Evolutionary conservation across 2,888 invertebrate species (phyloP), one percentile per base, ranked within the genome.

Genomic region (Sesia apiformis): DNA sequence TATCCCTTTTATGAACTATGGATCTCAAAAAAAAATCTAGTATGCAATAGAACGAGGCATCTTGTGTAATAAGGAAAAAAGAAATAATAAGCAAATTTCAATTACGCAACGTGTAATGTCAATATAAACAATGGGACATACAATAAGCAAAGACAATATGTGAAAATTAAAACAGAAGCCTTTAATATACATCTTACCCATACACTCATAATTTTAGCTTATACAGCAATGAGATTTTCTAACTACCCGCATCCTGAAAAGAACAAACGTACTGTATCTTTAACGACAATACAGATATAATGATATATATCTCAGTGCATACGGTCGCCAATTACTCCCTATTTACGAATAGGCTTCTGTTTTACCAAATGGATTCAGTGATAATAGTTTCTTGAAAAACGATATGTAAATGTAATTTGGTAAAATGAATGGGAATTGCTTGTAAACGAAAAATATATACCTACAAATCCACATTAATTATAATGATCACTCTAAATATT

Each of bases 171-270:
- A 84, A 82, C 83, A 84, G 82, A 83, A 84, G 82, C 83, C 83
- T 70, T 55, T 55, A 59, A 38, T 5, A 4, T 60, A 59, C 53
- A 58, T 63, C 76, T 79, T 80, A 81, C 81, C 83, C 7, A 50
- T 50, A 78, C 59, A 51, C 49, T 39, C 40, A 57, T 56, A 67
- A 63, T 57, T 65, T 79, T 82, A 84, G 66, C 74, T 67, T 73
- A 86, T 82, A 81, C 83, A 76, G 84, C 83, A 86, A 82, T 82
- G 81, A 49, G 84, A 84, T 76, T 87, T 86, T 79, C 79, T 84
- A 80, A 84, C 74, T 75, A 85, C 72, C 60, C 84, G 81, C 69
- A 78, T 67, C 74, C 85, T 85, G 84, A 67, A 86, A 86, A 78
- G 67, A 71, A 72, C 58, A 74, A 74, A 66, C 57, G 61, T 57